phyloP scores from a whole-genome alignment of 35 echinoderm and acorn worm genomes.

The Acanthaster planci region DNA sequence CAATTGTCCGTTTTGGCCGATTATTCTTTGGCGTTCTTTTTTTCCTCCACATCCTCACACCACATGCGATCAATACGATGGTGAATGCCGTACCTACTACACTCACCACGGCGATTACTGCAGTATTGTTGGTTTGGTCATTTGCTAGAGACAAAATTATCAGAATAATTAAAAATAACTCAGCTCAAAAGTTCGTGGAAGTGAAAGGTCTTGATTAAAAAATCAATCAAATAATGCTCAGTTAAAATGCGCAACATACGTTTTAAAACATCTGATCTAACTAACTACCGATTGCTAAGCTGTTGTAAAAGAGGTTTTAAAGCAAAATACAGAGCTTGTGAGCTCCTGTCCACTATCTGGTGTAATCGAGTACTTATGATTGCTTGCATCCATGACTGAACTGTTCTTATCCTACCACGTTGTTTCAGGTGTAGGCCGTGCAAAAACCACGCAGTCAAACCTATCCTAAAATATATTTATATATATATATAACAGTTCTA shows the following conservation, averaged over 20 bases:
- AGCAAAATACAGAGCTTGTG: no score
- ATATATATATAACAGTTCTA: no score
- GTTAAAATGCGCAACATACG: not conserved
- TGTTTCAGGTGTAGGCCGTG: not conserved
- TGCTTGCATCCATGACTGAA: not conserved
- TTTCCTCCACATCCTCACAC: not conserved
- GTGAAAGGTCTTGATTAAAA: not conserved
- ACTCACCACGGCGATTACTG: not conserved
- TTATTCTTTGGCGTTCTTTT: not conserved
- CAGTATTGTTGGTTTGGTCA: not conserved
- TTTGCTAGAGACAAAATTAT: not conserved
- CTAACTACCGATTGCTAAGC: no score
- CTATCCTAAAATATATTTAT: no score
- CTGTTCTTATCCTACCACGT: not conserved
- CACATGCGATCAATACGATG: not conserved
- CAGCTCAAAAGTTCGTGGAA: not conserved
- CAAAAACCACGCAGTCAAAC: conserved; percentile 1
- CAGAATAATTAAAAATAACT: not conserved
- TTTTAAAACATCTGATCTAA: not conserved
- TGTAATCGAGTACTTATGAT: not conserved
- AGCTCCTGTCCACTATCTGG: not conserved
- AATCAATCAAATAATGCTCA: not conserved
- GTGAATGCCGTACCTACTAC: not conserved
- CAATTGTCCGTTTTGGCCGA: not conserved
- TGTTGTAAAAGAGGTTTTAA: no score